Base-by-base conservation (phyloP, 1,140 invertebrate genomes). In the Drosophila paulistorum region DNA sequence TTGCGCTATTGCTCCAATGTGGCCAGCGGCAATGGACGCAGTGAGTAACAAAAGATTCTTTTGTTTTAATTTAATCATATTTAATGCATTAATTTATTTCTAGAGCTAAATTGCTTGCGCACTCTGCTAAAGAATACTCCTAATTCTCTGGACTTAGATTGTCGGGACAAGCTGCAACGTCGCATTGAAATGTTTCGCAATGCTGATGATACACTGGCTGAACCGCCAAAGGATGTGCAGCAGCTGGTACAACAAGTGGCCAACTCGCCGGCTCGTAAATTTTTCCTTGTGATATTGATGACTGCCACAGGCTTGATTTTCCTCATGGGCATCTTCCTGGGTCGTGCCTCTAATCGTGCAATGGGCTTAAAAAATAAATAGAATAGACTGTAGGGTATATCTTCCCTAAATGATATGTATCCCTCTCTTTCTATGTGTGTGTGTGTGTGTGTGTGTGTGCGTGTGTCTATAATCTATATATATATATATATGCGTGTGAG, bases 161-260 rank as follows among this genome's bases (percentile, higher is more conserved):
- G 97, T 92, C 94, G 95, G 75, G 95, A 94, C 74, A 96, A 96
- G 94, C 92, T 98, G 55, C 94, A 94, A 62, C 95, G 95, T 68
- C 94, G 97, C 79, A 95, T 97, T 79, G 95, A 98, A 93, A 97
- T 98, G 96, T 98, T 97, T 91, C 95, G 94, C 93, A 96, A 96
- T 93, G 97, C 97, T 23, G 96, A 95, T 37, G 94, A 96, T 93
- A 96, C 94, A 10, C 75, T 93, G 9, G 92, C 94, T 10, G 68
- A 72, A 59, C 91, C 92, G 42, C 94, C 95, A 10, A 95, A 96
- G 83, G 95, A 94, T 71, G 92, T 98, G 39, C 93, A 94, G 77
- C 95, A 97, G 84, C 81, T 98, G 5, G 95, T 96, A 84, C 79
- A 93, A 81, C 93, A 95, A 93, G 95, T 96, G 42, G 92, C 93